These are phyloP conservation scores for Drosophila quadrilineata DNA, from an alignment of 1,140 invertebrate genomes.

Conservation along the genomic window DNA sequence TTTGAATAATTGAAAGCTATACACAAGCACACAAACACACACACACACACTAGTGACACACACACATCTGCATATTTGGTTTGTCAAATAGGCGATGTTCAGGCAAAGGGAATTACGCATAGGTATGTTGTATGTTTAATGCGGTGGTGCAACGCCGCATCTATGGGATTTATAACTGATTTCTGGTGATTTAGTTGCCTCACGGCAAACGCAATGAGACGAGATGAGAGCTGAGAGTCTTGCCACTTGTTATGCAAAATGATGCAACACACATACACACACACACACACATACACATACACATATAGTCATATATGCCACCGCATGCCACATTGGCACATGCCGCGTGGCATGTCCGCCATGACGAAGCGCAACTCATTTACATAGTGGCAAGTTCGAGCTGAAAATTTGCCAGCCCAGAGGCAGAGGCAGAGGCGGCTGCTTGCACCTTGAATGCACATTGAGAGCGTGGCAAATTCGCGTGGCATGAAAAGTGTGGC, in stretches of 20 bases:
- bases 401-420: no score
- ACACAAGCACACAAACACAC: conserved; percentile 29
- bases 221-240: conserved; percentile 12
- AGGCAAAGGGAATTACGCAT: conserved; percentile 78
- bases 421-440: no score
- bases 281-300: neutral
- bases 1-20: conserved; percentile 75
- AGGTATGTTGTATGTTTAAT: conserved; percentile 73
- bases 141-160: conserved; percentile 52
- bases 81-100: conserved; percentile 12
- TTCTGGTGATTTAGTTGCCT: conserved; percentile 74
- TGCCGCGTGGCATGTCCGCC: conserved; percentile 2
- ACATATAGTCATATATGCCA: no score
- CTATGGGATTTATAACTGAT: conserved; percentile 75
- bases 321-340: no score
- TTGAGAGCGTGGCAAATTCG: neutral
- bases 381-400: no score
- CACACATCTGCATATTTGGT: neutral
- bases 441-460: conserved; percentile 49
- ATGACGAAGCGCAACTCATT: conserved; percentile 63
- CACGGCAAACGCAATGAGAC: conserved; percentile 64
- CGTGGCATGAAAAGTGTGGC: conserved; percentile 38
- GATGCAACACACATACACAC: conserved; percentile 47
- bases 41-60: neutral
- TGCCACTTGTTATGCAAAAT: conserved; percentile 71